Conservation (phyloP, 2,888 invertebrate genomes). For the Conistra vaccinii region DNA sequence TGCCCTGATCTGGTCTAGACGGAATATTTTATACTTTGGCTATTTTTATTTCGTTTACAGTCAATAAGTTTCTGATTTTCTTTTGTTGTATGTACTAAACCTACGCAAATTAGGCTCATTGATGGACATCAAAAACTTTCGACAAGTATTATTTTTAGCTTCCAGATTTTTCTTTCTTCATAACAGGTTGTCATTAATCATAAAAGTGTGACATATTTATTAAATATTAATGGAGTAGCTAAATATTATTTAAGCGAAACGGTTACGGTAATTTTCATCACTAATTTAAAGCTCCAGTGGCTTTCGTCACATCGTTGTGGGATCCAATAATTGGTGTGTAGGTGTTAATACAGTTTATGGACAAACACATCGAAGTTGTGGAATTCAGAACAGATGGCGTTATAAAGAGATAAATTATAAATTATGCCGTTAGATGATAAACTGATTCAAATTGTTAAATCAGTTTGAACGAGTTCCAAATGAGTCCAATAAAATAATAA, state of each 20-base stretch:
- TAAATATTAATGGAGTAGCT: slow-evolving; percentile 54
- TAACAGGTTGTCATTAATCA: slow-evolving; percentile 21
- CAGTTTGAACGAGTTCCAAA: slow-evolving; percentile 7
- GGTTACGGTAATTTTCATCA: slow-evolving; percentile 81
- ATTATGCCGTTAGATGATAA: slow-evolving; percentile 34
- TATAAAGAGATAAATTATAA: slow-evolving; percentile 36
- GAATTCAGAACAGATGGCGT: slow-evolving; percentile 28
- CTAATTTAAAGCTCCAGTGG: slow-evolving; percentile 78
- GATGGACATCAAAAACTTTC: neutral
- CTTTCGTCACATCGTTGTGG: slow-evolving; percentile 75
- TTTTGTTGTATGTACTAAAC: slow-evolving; percentile 7
- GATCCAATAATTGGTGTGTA: slow-evolving; percentile 76
- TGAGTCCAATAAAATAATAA: slow-evolving; percentile 16
- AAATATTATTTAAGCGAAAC: slow-evolving; percentile 70
- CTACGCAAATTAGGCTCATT: slow-evolving; percentile 5
- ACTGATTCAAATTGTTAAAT: slow-evolving; percentile 21
- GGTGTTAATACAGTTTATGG: slow-evolving; percentile 57
- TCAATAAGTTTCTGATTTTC: slow-evolving; percentile 29
- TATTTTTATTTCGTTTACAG: slow-evolving; percentile 45
- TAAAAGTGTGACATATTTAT: slow-evolving; percentile 47
- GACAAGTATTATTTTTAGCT: neutral
- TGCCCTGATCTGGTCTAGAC: slow-evolving; percentile 81
- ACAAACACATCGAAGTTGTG: slow-evolving; percentile 23
- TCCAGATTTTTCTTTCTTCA: neutral
- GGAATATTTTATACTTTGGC: slow-evolving; percentile 71